Conservation (phyloP, 2,888 invertebrate species). For the Andrena hattorfiana region DNA sequence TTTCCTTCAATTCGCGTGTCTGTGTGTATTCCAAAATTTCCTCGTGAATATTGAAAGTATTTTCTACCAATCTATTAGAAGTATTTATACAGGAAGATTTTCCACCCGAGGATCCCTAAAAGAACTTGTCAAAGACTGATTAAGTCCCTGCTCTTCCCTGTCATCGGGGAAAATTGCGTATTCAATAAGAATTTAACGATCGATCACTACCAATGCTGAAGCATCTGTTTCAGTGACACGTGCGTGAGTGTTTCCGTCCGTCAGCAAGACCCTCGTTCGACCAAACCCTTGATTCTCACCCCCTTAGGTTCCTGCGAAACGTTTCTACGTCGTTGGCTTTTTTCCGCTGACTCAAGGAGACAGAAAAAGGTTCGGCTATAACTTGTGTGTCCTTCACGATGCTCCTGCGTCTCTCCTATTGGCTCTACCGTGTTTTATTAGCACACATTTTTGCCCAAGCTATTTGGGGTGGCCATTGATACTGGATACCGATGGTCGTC, state of each 20-base stretch:
- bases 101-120: not conserved
- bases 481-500: too few species aligned
- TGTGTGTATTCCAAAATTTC: not conserved
- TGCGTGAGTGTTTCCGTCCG: constrained; percentile 23
- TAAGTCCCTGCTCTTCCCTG: not conserved
- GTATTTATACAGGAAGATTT: too few species aligned
- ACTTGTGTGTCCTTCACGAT: not conserved
- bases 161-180: not conserved
- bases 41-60: not conserved
- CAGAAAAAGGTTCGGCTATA: not conserved
- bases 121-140: constrained; percentile 1
- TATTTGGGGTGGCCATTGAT: not conserved
- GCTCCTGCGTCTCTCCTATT: not conserved
- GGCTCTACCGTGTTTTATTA: not conserved
- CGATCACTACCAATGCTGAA: constrained; percentile 17
- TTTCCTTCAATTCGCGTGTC: not conserved
- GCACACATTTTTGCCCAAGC: not conserved
- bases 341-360: constrained; percentile 10
- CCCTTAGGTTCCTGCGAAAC: not conserved
- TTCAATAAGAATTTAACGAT: constrained; percentile 26
- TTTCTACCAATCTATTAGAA: not conserved
- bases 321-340: constrained; percentile 40
- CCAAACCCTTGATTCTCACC: not conserved
- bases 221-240: constrained; percentile 23
- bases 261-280: constrained; percentile 34